Evolutionary conservation across 1,140 invertebrate genomes (phyloP), one percentile per base, ranked within the genome.

Genomic region (Drosophila nigrodunni): DNA sequence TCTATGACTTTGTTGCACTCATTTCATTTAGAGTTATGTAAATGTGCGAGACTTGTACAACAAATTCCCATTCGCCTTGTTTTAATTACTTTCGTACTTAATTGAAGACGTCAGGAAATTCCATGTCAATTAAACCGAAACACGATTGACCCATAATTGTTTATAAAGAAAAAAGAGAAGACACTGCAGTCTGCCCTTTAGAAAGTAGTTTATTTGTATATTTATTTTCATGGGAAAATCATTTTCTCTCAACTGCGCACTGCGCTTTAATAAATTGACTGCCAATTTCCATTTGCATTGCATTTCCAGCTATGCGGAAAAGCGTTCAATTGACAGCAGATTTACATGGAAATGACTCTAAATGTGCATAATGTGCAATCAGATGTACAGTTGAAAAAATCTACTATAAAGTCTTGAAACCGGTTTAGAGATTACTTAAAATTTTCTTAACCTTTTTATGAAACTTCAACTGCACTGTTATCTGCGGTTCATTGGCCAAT

Each of bases 271-370:
- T 44, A 25, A 30, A 30, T 30, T 57, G 52, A 70, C 50, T 70
- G 61, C 41, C 64, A 74, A 55, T 74, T 57, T 57, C 54, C 37
- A 57, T 57, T 57, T 57, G 2, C 10, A 52, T 13, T 52, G 9
- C 50, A 15, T n/a, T 59, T 65, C 25, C 47, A 70, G 18, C 66
- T 62, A 62, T 74, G 73, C 73, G 73, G 67, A 75, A 74, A 71
- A 64, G 46, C 47, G 41, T 35, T 57, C 21, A 70, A 62, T 69
- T 74, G 72, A 49, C 49, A 62, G 72, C 58, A n/a, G 44, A 71
- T 65, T 66, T 54, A 66, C 34, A 76, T 72, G 74, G 60, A 72
- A 72, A 54, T 76, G 49, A 66, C 44, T 60, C 21, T 54, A 15
- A 65, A 58, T 76, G 55, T 71, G 60, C 73, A 75, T 59, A 71